Base-by-base conservation (phyloP, 2,888 invertebrate species). In the Caenorhabditis sp. region DNA sequence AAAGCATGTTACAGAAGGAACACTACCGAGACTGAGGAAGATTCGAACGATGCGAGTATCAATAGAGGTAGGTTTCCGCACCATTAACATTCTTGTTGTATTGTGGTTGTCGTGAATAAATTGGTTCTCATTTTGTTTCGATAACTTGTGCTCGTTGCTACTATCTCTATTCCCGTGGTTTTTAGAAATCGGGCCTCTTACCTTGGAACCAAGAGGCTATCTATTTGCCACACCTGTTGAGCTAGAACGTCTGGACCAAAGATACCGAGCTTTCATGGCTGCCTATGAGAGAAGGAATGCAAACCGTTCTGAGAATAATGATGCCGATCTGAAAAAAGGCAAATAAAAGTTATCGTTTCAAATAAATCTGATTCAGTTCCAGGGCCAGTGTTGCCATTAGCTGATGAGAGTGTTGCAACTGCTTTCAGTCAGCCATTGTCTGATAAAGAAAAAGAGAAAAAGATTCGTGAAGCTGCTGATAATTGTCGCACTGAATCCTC, bases 101-200 rank as follows among this genome's bases (percentile, higher is more conserved):
- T 38, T 38, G 38, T 47, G 47, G 19, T n/a, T 19, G 14, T n/a
- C 0, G 0, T 19, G 19, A 41, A 58, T 68, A 56, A 28, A 75
- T n/a, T 35, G 56, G 56, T 56, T 63, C 22, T 38, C 10, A 12
- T 38, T 38, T 38, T 7, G 10, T 38, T 12, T 38, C 2, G 12
- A 38, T 38, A 38, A 35, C 8, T 59, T 12, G 64, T 64, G 49
- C 4, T 16, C 14, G 63, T 26, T 16, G 10, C 16, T 28, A 38
- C 22, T 31, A 19, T 47, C 24, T 49, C 4, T 7, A 47, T 49
- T 49, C 31, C n/a, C n/a, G n/a, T n/a, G n/a, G n/a, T n/a, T 75
- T 75, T 5, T 38, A 76, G 76, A 59, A 4, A 28, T 19, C 12
- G 76, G 76, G 16, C 49, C 76, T 22, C 47, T 76, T 22, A 19